phyloP scores from a whole-genome alignment of 2,888 invertebrate species.

The Acleris literana region DNA sequence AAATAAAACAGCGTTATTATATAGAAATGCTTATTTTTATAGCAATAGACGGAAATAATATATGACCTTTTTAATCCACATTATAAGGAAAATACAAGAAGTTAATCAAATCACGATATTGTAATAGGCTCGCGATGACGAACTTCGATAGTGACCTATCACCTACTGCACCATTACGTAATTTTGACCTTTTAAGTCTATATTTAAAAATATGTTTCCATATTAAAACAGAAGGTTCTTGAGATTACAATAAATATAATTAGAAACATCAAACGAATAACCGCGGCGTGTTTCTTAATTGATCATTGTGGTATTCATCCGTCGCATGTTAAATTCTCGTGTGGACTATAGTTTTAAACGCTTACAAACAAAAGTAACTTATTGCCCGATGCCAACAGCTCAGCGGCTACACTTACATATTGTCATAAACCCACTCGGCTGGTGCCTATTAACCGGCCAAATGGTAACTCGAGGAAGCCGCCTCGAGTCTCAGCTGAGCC shows the following conservation, averaged over 20 bases:
- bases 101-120: constrained; percentile 3
- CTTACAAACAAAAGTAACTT: constrained; percentile 73
- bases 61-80: neutral
- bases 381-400: constrained; percentile 66
- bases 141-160: constrained; percentile 9
- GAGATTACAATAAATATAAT: constrained; percentile 1
- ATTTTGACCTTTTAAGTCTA: constrained; percentile 10
- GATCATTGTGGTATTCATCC: neutral
- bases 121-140: constrained; percentile 1
- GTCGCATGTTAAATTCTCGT: constrained; percentile 45
- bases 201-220: neutral
- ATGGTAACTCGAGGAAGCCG: constrained; percentile 48
- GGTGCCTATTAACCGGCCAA: constrained; percentile 56
- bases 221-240: constrained; percentile 13
- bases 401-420: constrained; percentile 66
- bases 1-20: no score
- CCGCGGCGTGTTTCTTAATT: neutral
- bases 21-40: no score
- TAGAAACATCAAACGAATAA: neutral
- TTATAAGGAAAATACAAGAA: constrained; percentile 10
- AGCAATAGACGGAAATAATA: no score
- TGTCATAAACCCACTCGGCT: constrained; percentile 56
- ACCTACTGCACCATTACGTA: constrained; percentile 13
- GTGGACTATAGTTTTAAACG: constrained; percentile 67
- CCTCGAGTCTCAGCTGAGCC: constrained; percentile 45